Evolutionary conservation across 2,113 vertebrate species (phyloP).

Genomic region (Gnathonemus longibarbis): DNA sequence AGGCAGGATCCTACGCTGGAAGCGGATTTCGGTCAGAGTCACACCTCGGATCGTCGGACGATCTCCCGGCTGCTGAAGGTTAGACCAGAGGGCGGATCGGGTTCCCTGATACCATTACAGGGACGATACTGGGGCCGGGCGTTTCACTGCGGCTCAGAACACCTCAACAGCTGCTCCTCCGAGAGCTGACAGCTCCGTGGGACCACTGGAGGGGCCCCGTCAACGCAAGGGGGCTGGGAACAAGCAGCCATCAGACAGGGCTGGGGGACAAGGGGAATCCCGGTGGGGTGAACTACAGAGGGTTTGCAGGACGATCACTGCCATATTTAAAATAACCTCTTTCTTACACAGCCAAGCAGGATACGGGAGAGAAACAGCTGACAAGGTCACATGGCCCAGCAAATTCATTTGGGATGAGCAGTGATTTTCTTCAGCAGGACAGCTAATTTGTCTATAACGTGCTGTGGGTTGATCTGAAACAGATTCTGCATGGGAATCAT

Average conservation of each 20-base stretch:
- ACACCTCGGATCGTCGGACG: not conserved
- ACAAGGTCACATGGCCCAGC: not conserved
- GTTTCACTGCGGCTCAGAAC: not conserved
- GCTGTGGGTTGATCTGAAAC: not conserved
- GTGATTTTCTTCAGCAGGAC: not conserved
- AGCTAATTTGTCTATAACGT: not conserved
- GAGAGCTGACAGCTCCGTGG: not conserved
- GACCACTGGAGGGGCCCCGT: not conserved
- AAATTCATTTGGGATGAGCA: not conserved
- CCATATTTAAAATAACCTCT: not conserved
- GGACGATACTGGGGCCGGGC: not conserved
- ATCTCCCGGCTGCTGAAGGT: not conserved
- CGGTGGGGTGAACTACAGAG: not conserved
- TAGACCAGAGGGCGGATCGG: not conserved
- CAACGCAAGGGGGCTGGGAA: not conserved
- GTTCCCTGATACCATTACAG: not conserved
- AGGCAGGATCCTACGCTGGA: not conserved
- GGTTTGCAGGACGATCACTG: not conserved
- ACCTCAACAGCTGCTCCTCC: not conserved
- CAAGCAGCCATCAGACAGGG: not conserved
- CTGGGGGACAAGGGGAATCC: not conserved
- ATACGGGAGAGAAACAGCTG: not conserved
- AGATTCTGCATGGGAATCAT: not conserved
- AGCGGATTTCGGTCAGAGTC: not conserved
- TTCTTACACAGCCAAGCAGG: not conserved